Conservation (phyloP, 2,888 invertebrate genomes). For the Idaea aversata region DNA sequence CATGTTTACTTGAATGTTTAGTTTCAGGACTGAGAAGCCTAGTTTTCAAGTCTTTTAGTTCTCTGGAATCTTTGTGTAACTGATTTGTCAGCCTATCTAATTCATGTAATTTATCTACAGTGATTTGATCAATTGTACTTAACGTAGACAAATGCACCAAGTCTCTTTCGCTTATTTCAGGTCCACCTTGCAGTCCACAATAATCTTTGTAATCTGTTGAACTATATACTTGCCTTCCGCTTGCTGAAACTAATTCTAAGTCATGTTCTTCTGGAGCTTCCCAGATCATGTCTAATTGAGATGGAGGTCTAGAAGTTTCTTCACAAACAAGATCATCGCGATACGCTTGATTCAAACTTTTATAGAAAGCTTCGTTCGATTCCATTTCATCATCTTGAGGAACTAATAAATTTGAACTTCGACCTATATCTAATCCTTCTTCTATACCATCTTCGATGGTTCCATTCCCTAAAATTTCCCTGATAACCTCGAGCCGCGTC, state of each 20-base stretch:
- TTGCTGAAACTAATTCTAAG: slow-evolving; percentile 75
- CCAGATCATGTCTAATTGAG: slow-evolving; percentile 92
- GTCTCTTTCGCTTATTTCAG: slow-evolving; percentile 89
- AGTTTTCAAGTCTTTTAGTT: slow-evolving; percentile 87
- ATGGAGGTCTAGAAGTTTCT: slow-evolving; percentile 83
- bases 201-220: slow-evolving; percentile 90
- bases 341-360: slow-evolving; percentile 92
- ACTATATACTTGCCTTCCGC: slow-evolving; percentile 85
- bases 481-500: slow-evolving; percentile 80
- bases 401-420: slow-evolving; percentile 62
- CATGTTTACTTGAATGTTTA: slow-evolving; percentile 62
- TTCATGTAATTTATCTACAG: slow-evolving; percentile 89
- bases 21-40: slow-evolving; percentile 85
- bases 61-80: slow-evolving; percentile 88
- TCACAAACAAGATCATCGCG: slow-evolving; percentile 87
- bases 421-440: slow-evolving; percentile 82
- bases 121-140: slow-evolving; percentile 88
- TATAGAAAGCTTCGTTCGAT: slow-evolving; percentile 93
- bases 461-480: slow-evolving; percentile 84
- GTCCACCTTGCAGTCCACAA: slow-evolving; percentile 83
- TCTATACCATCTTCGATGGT: slow-evolving; percentile 84
- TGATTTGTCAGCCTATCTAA: slow-evolving; percentile 88
- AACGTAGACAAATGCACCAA: slow-evolving; percentile 87
- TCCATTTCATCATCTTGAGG: slow-evolving; percentile 80
- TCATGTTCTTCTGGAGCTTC: slow-evolving; percentile 89